Evolutionary conservation across 2,113 vertebrate species (phyloP).

Genomic region (Cettia cetti): DNA sequence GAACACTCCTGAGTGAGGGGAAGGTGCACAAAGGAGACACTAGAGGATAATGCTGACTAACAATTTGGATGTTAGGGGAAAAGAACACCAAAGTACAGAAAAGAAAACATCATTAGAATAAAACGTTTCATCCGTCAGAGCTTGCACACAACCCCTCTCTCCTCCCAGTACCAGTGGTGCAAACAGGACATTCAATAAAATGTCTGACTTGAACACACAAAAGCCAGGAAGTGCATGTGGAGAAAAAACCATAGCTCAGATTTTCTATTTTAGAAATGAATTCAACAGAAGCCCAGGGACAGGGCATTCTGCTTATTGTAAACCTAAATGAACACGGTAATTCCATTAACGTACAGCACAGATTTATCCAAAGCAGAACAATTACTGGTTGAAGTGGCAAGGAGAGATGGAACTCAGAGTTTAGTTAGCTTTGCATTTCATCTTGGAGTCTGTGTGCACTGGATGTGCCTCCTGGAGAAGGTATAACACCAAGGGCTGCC

Average conservation of each 20-base stretch:
- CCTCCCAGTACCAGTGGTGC: neutral
- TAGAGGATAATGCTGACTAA: conserved; percentile 37
- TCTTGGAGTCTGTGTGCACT: neutral
- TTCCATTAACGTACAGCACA: neutral
- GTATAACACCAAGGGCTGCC: neutral
- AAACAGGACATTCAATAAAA: neutral
- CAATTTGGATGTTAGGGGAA: neutral
- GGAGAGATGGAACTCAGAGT: neutral
- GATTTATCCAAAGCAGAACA: neutral
- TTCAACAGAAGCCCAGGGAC: neutral
- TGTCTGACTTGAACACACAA: neutral
- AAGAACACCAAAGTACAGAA: neutral
- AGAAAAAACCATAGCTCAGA: neutral
- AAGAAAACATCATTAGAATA: neutral
- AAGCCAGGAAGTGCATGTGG: conserved; percentile 5
- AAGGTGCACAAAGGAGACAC: conserved; percentile 26
- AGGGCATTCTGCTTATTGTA: neutral
- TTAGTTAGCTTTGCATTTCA: neutral
- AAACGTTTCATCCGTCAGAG: neutral
- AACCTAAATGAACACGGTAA: neutral
- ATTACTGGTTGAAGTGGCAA: neutral
- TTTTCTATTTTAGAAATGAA: neutral
- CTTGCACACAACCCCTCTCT: neutral
- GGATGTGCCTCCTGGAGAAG: neutral
- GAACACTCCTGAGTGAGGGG: neutral